A percentile compares a stretch with the other conserved stretches of the same genome.
Conservation (phyloP, 2,888 invertebrate genomes). For the Palloptera scutellata region DNA sequence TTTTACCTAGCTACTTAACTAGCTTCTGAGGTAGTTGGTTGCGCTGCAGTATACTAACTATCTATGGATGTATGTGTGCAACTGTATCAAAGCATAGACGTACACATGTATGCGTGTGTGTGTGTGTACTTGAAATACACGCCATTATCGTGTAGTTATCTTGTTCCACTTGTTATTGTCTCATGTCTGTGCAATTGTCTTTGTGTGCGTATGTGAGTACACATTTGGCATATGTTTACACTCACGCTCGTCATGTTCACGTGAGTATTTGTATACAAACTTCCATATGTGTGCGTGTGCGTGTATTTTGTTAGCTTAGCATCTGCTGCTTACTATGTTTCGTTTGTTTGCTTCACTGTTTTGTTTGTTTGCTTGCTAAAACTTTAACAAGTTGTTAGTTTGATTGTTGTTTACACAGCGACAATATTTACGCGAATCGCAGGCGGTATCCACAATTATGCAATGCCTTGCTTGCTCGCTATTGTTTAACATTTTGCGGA, state of each 20-base stretch:
- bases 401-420: conserved; percentile 37
- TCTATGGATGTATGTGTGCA: background rate
- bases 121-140: conserved; percentile 29
- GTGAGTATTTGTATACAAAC: background rate
- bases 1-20: background rate
- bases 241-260: conserved; percentile 2
- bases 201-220: conserved; percentile 11
- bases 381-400: conserved; percentile 35
- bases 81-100: background rate
- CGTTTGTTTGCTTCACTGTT: conserved; percentile 14
- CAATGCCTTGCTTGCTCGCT: conserved; percentile 1
- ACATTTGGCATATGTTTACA: conserved; percentile 14
- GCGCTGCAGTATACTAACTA: background rate
- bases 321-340: conserved; percentile 16
- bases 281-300: background rate
- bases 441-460: background rate
- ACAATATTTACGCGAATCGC: conserved; percentile 30
- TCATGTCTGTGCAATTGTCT: conserved; percentile 5
- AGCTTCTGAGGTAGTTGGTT: background rate
- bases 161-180: conserved; percentile 31
- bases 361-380: conserved; percentile 22
- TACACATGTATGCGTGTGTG: background rate
- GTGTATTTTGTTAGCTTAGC: background rate
- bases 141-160: conserved; percentile 30
- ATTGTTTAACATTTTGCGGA: conserved; percentile 32